These are phyloP conservation scores for human (Homo sapiens) DNA, from an alignment of 2,113 vertebrate species.

Conservation along the genomic window GRCh38 chr12:68573001-68573500, in stretches of 20 bases:
- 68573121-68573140: slow-evolving; percentile 79
- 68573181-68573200: slow-evolving; percentile 77
- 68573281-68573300: not conserved
- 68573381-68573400: not conserved
- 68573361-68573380: not conserved
- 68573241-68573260: not conserved
- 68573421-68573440: not conserved
- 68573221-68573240: not conserved
- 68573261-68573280: slow-evolving; percentile 14
- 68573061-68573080: slow-evolving; percentile 37
- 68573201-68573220: slow-evolving; percentile 78
- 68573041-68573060: slow-evolving; percentile 38
- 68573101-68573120: slow-evolving; percentile 64
- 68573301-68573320: slow-evolving; percentile 4
- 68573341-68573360: not conserved
- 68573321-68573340: not conserved
- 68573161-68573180: slow-evolving; percentile 77
- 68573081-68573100: slow-evolving; percentile 40
- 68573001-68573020: not conserved
- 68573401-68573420: not conserved
- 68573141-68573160: slow-evolving; percentile 76
- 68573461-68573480: not conserved
- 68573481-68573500: not conserved
- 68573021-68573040: slow-evolving; percentile 27
- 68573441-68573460: not conserved